Evolutionary conservation across 2,113 vertebrate species (phyloP), one percentile per base, ranked within the genome.

Genomic region (Anguilla rostrata): DNA sequence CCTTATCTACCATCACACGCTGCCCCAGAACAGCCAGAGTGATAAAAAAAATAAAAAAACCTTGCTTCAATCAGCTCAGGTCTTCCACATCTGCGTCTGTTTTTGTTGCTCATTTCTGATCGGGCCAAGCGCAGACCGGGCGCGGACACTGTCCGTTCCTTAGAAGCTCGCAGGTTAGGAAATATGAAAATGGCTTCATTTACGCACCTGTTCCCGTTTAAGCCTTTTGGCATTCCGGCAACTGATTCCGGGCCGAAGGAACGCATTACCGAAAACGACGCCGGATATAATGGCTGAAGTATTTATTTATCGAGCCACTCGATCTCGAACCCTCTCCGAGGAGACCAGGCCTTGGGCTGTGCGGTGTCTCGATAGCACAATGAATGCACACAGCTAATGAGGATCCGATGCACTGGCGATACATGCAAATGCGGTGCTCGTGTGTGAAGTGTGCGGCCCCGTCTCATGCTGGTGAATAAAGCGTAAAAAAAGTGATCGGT

Each of bases 161-260:
- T 60, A 56, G 49, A 83, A 60, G 82, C 82, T 83, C 16, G 53
- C 53, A 60, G 39, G 82, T 46, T 83, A 8, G 53, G 46, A 39
- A 60, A 83, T 75, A 75, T 75, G 4, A 4, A 78, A 78, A 85
- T 60, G 41, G 63, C 66, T 83, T 83, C 34, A 60, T 78, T 41
- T 83, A 22, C n/a, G 83, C 75, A 87, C 82, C 46, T 84, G 82
- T 78, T 71, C 75, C 14, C 29, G 66, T 83, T 83, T 87, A 60
- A 78, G 71, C 86, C 71, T 49, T 78, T 79, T 83, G 71, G 66
- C 82, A 2, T 87, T 79, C 83, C 39, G 79, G 29, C 49, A 7
- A 83, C 75, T 66, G 71, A 56, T 66, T 39, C 78, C 39, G 78
- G 63, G 78, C 40, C 85, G 16, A n/a, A 26, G 78, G 49, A 81